These are phyloP conservation scores for Aphodius sticticus DNA, from an alignment of 2,888 invertebrate genomes.

Conservation along the genomic window DNA sequence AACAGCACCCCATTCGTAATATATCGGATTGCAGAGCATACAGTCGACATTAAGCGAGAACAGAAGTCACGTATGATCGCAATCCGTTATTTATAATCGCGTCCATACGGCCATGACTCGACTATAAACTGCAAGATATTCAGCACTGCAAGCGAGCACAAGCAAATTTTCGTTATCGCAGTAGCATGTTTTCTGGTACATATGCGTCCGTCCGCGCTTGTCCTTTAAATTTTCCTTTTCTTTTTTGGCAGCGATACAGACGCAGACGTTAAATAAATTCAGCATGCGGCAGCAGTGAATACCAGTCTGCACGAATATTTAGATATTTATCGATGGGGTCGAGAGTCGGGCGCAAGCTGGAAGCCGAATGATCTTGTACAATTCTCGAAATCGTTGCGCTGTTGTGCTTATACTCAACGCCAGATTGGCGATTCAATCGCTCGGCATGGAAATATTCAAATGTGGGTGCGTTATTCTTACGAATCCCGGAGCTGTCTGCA, in stretches of 20 bases:
- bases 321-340: background rate
- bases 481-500: background rate
- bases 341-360: background rate
- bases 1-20: background rate
- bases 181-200: background rate
- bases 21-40: background rate
- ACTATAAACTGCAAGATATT: background rate
- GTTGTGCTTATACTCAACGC: background rate
- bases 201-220: background rate
- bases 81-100: background rate
- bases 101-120: background rate
- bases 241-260: background rate
- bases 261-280: slow-evolving; percentile 4
- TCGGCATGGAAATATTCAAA: background rate
- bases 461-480: background rate
- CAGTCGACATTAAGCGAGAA: background rate
- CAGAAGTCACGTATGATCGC: background rate
- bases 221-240: background rate
- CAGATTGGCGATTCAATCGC: background rate
- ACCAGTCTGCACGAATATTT: background rate
- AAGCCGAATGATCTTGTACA: background rate
- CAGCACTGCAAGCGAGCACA: background rate
- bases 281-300: background rate
- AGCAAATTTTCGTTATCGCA: background rate
- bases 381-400: background rate